These are phyloP conservation scores for Aspidiotus rigidus DNA, from an alignment of 2,888 invertebrate species.

Conservation along the genomic window DNA sequence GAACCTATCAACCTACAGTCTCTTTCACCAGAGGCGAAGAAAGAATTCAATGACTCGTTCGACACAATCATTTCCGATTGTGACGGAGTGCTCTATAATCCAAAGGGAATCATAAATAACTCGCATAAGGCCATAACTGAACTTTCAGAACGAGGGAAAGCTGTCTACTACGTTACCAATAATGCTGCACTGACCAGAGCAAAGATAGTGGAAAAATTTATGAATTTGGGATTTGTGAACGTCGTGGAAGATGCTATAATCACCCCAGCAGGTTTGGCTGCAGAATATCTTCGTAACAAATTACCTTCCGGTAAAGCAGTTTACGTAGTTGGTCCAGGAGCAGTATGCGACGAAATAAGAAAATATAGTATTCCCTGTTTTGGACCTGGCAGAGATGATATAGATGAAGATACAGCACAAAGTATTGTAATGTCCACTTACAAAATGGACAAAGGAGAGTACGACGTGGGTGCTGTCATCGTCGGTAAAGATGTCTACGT, in stretches of 20 bases:
- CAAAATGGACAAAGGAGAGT: conserved; percentile 50
- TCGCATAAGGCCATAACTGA: conserved; percentile 47
- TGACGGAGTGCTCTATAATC: conserved; percentile 54
- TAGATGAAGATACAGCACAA: conserved; percentile 45
- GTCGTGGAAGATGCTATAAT: conserved; percentile 41
- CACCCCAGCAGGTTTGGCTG: conserved; percentile 49
- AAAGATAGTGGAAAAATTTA: conserved; percentile 52
- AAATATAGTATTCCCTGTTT: conserved; percentile 63
- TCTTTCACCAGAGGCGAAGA: conserved; percentile 38
- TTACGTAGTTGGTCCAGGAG: conserved; percentile 71
- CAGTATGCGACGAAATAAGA: conserved; percentile 74
- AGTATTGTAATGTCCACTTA: conserved; percentile 43
- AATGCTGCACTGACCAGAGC: conserved; percentile 55
- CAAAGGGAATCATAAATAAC: conserved; percentile 46
- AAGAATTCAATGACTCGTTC: conserved; percentile 44
- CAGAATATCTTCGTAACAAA: conserved; percentile 66
- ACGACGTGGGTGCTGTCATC: conserved; percentile 80
- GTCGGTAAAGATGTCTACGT: conserved; percentile 92
- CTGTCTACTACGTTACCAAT: conserved; percentile 57
- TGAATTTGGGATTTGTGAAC: conserved; percentile 47
- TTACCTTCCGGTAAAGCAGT: conserved; percentile 66
- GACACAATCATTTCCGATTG: conserved; percentile 52
- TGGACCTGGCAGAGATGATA: conserved; percentile 65
- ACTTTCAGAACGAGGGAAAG: conserved; percentile 50
- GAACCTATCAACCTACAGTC: conserved; percentile 16